phyloP scores from a whole-genome alignment of 2,888 invertebrate genomes.

The Notodonta ziczac region DNA sequence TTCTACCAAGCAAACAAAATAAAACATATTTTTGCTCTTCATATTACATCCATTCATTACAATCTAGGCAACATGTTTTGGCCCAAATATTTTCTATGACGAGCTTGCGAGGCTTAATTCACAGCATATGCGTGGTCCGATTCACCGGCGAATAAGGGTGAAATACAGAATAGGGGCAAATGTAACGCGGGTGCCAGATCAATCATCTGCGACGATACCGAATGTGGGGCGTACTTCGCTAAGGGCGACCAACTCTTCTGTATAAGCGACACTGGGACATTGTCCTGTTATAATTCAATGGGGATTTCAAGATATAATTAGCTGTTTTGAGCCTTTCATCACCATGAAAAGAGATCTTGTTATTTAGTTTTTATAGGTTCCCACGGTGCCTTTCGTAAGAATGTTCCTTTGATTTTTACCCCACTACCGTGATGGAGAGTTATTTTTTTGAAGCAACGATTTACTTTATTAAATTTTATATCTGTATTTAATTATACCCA shows the following conservation, averaged over 20 bases:
- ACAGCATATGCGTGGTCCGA: neutral
- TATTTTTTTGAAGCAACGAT: too few species aligned
- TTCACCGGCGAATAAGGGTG: neutral
- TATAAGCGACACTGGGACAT: neutral
- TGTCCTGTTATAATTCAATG: neutral
- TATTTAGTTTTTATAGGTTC: too few species aligned
- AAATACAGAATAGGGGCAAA: neutral
- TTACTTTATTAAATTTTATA: too few species aligned
- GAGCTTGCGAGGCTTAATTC: neutral
- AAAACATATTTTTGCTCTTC: neutral
- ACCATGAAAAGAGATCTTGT: too few species aligned
- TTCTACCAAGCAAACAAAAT: neutral
- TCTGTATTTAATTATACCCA: too few species aligned
- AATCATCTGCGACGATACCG: slow-evolving; percentile 4
- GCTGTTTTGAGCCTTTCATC: too few species aligned
- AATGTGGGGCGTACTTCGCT: slow-evolving; percentile 6
- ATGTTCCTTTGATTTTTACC: too few species aligned
- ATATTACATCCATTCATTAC: slow-evolving; percentile 3
- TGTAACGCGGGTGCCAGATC: slow-evolving; percentile 8
- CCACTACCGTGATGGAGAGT: too few species aligned
- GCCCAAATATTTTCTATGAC: slow-evolving; percentile 4
- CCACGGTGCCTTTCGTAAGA: too few species aligned
- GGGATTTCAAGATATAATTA: neutral
- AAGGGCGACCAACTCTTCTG: neutral
- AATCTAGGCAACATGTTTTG: neutral